Conservation (phyloP, 2,113 vertebrate species). For the Dunckerocampus dactyliophorus region DNA sequence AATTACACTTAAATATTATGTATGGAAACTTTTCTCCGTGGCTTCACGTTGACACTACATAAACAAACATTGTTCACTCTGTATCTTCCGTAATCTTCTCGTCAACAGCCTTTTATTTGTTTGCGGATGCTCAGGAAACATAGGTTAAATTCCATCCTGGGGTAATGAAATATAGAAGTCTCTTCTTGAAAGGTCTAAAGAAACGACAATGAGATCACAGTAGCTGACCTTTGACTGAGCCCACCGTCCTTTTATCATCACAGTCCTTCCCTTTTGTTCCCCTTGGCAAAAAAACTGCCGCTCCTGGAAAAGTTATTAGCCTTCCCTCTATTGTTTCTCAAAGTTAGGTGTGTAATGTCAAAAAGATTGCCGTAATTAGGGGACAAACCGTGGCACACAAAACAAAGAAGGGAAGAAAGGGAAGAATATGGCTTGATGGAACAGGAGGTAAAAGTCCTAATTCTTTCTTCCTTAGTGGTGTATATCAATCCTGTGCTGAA, state of each 20-base stretch:
- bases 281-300: conserved; percentile 66
- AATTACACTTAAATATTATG: neutral
- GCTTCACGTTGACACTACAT: neutral
- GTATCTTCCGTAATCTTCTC: conserved; percentile 54
- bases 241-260: conserved; percentile 75
- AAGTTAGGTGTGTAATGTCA: conserved; percentile 65
- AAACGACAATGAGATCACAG: conserved; percentile 79
- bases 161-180: conserved; percentile 78
- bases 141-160: conserved; percentile 69
- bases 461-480: conserved; percentile 69
- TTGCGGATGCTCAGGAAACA: conserved; percentile 49
- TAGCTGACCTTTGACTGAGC: conserved; percentile 77
- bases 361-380: conserved; percentile 80
- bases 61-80: neutral
- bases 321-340: conserved; percentile 74
- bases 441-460: conserved; percentile 71
- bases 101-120: neutral
- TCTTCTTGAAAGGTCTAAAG: conserved; percentile 68
- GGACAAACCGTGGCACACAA: conserved; percentile 58
- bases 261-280: conserved; percentile 71
- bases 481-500: conserved; percentile 69
- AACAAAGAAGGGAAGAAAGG: conserved; percentile 40
- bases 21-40: neutral
- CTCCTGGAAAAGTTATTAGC: conserved; percentile 73
- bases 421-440: conserved; percentile 64